Conservation (phyloP, 92 coral and sea anemone species). For the Epizoanthus illoricatus region DNA sequence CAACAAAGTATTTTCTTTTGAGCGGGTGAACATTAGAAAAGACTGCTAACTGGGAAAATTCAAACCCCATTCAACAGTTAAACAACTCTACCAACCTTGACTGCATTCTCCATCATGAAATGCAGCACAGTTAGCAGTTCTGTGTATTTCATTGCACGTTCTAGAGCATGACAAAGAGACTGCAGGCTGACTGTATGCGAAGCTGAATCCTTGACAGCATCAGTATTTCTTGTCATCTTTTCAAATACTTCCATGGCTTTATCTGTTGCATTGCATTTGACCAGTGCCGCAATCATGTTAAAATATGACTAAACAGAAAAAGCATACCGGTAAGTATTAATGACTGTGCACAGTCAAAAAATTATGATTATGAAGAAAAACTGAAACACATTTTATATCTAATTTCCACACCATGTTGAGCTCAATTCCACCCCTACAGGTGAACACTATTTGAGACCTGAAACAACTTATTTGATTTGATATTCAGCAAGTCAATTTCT, state of each 20-base stretch:
- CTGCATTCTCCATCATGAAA: conserved; percentile 56
- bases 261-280: conserved; percentile 39
- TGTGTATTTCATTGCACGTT: conserved; percentile 29
- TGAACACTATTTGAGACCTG: too few relatives aligned
- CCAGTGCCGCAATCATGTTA: conserved; percentile 21
- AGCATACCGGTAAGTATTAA: background rate
- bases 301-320: conserved; percentile 3
- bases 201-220: conserved; percentile 33
- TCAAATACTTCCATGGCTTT: conserved; percentile 57
- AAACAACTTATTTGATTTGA: too few relatives aligned
- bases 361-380: too few relatives aligned
- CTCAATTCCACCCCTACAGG: too few relatives aligned
- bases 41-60: too few relatives aligned
- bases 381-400: too few relatives aligned
- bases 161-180: conserved; percentile 49
- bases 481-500: too few relatives aligned
- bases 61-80: background rate
- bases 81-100: conserved; percentile 44
- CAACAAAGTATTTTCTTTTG: too few relatives aligned
- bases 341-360: too few relatives aligned
- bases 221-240: conserved; percentile 28
- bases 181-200: conserved; percentile 45
- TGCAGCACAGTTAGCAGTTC: conserved; percentile 47
- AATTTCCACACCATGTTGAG: too few relatives aligned
- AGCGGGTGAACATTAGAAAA: too few relatives aligned